These are phyloP conservation scores for Epizoanthus scotinus DNA, from an alignment of 92 coral and sea anemone species.

Conservation along the genomic window DNA sequence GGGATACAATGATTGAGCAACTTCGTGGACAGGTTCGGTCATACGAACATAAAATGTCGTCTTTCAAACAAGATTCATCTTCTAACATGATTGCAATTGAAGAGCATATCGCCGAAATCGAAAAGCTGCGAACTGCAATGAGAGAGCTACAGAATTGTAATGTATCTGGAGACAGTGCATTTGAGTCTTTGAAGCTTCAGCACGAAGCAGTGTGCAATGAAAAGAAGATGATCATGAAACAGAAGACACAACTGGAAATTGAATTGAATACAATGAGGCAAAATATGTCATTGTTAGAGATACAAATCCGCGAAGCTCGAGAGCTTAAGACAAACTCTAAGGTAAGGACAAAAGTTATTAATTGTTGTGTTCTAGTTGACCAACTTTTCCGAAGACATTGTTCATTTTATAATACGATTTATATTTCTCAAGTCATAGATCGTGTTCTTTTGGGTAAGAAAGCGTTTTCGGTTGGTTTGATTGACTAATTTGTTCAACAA, in stretches of 20 bases:
- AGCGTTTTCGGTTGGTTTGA: too few species aligned
- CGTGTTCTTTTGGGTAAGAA: too few species aligned
- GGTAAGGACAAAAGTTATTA: neutral
- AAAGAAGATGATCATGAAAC: constrained; percentile 22
- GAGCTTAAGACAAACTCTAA: constrained; percentile 2
- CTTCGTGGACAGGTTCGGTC: constrained; percentile 73
- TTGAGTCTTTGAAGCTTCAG: constrained; percentile 49
- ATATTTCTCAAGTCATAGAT: too few species aligned
- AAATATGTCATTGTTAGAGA: constrained; percentile 20
- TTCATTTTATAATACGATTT: too few species aligned
- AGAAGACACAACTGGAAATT: constrained; percentile 18
- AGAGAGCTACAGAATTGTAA: constrained; percentile 25
- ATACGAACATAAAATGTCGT: constrained; percentile 69
- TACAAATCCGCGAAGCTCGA: constrained; percentile 8
- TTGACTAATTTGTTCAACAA: too few species aligned
- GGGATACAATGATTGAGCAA: constrained; percentile 75
- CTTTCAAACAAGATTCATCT: constrained; percentile 51
- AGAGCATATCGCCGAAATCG: constrained; percentile 5
- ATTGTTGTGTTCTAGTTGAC: too few species aligned
- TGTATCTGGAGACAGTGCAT: constrained; percentile 25
- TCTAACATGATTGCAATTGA: constrained; percentile 2
- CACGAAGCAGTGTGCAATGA: constrained; percentile 47
- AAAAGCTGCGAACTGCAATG: constrained; percentile 5
- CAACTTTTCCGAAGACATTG: neutral
- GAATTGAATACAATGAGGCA: constrained; percentile 23